A percentile compares a stretch with the other conserved stretches of the same genome.
Evolutionary conservation across 2,113 vertebrate species (phyloP).

Genomic region (Podocnemis expansa): DNA sequence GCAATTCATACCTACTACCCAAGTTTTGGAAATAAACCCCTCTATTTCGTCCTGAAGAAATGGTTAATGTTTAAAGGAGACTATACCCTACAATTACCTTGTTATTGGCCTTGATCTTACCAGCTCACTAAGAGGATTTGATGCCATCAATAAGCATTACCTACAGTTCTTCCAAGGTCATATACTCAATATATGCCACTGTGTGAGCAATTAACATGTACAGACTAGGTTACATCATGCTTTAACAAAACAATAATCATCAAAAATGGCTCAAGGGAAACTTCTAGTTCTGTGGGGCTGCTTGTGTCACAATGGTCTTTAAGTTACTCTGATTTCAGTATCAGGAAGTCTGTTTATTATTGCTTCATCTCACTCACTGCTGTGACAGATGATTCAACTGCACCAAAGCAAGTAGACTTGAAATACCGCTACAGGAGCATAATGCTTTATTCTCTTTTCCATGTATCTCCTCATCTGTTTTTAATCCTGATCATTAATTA

Average conservation of each 20-base stretch:
- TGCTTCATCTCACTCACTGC: not conserved
- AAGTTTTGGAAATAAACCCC: not conserved
- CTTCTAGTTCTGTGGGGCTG: not conserved
- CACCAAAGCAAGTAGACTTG: rapidly evolving
- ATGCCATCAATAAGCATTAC: not conserved
- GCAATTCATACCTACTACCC: not conserved
- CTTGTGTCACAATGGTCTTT: conserved; percentile 2
- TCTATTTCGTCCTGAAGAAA: not conserved
- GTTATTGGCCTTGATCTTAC: not conserved
- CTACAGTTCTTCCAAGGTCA: not conserved
- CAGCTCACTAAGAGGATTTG: not conserved
- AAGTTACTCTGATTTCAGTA: rapidly evolving
- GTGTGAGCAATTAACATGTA: not conserved
- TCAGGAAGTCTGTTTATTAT: not conserved
- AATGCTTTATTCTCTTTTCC: not conserved
- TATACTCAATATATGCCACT: not conserved
- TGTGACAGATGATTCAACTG: not conserved
- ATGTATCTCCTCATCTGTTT: not conserved
- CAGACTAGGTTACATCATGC: not conserved
- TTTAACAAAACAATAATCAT: not conserved
- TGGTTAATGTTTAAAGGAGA: not conserved
- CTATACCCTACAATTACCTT: not conserved
- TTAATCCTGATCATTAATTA: not conserved
- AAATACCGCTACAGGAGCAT: not conserved
- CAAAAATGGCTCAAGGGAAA: not conserved